Conservation (phyloP, 2,113 vertebrate species). For the Serinus canaria region DNA sequence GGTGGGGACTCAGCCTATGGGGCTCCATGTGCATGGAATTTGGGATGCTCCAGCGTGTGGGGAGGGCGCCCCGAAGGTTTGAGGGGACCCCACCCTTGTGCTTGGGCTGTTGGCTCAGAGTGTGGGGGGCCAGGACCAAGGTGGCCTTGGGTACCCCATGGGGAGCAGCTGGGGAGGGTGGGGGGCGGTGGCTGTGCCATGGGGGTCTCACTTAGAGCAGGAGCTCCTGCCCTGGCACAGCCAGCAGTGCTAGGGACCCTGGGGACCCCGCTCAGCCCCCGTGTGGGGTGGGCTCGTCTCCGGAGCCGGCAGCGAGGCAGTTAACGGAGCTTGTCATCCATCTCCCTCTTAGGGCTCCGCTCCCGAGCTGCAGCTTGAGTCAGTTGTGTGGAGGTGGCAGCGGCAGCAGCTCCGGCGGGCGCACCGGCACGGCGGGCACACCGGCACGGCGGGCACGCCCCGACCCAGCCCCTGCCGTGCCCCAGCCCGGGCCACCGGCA, state of each 20-base stretch:
- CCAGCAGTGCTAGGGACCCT: fast-evolving
- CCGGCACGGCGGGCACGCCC: not conserved
- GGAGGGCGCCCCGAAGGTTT: fast-evolving
- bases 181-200: fast-evolving
- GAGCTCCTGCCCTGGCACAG: not conserved
- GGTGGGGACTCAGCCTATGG: fast-evolving
- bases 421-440: not conserved
- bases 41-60: fast-evolving
- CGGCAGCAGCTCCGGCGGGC: slow-evolving; percentile 48
- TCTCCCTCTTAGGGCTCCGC: slow-evolving; percentile 50
- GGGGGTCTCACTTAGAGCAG: fast-evolving
- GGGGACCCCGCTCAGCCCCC: fast-evolving
- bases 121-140: fast-evolving
- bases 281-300: not conserved
- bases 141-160: fast-evolving
- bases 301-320: slow-evolving; percentile 34
- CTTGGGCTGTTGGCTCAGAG: not conserved
- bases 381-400: slow-evolving; percentile 67
- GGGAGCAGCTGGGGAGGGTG: not conserved
- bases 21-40: not conserved
- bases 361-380: slow-evolving; percentile 60
- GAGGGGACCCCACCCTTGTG: not conserved
- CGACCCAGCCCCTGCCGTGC: not conserved
- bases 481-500: not conserved
- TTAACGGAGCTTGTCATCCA: slow-evolving; percentile 48